Evolutionary conservation across 2,888 invertebrate genomes (phyloP), one percentile per base, ranked within the genome.

Genomic region (Spilarctia lutea): DNA sequence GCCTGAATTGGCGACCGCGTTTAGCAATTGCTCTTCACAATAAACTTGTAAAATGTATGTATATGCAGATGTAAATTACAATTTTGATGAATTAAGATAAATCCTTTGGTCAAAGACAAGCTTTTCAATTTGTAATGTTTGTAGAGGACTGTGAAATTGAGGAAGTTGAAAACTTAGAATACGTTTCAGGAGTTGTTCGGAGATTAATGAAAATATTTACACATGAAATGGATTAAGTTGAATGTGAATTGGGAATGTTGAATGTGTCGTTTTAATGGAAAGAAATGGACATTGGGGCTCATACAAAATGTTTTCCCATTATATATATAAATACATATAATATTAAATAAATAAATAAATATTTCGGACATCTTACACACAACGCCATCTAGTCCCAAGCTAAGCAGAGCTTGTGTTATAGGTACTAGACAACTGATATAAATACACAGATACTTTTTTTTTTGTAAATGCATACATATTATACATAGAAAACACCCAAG

Each of bases 1-100:
- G 76, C 42, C 79, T 80, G 77, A 83, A 81, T 81, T 83, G 81
- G 75, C 75, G 84, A 76, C 84, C 83, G 85, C 84, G 77, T 83
- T 84, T 81, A 78, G 65, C 78, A 82, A 85, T 85, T 81, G 79
- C 77, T 24, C n/a, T 24, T 71, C 35, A 39, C 30, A 60, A 63
- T 82, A 79, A 81, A 81, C 78, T 78, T 79, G 82, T 72, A 79
- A 84, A 82, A 73, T 75, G 76, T 65, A 73, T 75, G 76, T 65
- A 33, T 56, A 74, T 77, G 65, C 75, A 85, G 81, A 85, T 85
- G 81, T 81, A 78, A 82, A 82, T 83, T 78, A 81, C 71, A 78
- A 75, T 75, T 79, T 78, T 76, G 73, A 79, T 81, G 81, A 81
- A 78, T 81, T 75, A 73, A 78, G 78, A 75, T 75, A 70, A 72